phyloP scores from a whole-genome alignment of 2,888 invertebrate species.

The Phaedon cochleariae region DNA sequence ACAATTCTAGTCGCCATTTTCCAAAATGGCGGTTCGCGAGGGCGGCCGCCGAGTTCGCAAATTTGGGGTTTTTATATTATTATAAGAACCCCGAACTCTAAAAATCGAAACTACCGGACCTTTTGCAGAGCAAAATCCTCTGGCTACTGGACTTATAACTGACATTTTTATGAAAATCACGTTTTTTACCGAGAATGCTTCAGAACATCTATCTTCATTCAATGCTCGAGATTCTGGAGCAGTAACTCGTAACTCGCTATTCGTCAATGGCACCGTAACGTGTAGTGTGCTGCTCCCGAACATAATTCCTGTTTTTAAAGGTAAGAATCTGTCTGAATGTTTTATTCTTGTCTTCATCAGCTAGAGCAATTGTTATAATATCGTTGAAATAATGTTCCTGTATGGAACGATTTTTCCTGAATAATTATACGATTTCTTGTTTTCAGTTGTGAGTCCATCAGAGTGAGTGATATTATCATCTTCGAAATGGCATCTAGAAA shows the following conservation, averaged over 20 bases:
- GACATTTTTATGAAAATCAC: too few relatives aligned
- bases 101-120: too few relatives aligned
- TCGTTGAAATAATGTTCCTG: not conserved
- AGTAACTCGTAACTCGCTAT: not conserved
- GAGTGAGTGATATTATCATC: not conserved
- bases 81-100: too few relatives aligned
- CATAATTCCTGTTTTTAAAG: not conserved
- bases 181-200: too few relatives aligned
- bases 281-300: not conserved
- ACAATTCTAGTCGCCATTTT: too few relatives aligned
- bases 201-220: too few relatives aligned
- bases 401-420: not conserved
- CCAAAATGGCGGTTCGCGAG: too few relatives aligned
- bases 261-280: not conserved
- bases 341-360: not conserved
- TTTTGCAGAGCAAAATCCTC: too few relatives aligned
- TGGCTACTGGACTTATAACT: too few relatives aligned
- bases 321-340: not conserved
- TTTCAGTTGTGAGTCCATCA: not conserved
- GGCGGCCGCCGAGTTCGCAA: too few relatives aligned
- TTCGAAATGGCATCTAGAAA: not conserved
- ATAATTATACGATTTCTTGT: not conserved
- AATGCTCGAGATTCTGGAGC: not conserved
- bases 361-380: not conserved
- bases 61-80: too few relatives aligned